Evolutionary conservation across 2,888 invertebrate species (phyloP).

Genomic region (Xiphydria camelus): DNA sequence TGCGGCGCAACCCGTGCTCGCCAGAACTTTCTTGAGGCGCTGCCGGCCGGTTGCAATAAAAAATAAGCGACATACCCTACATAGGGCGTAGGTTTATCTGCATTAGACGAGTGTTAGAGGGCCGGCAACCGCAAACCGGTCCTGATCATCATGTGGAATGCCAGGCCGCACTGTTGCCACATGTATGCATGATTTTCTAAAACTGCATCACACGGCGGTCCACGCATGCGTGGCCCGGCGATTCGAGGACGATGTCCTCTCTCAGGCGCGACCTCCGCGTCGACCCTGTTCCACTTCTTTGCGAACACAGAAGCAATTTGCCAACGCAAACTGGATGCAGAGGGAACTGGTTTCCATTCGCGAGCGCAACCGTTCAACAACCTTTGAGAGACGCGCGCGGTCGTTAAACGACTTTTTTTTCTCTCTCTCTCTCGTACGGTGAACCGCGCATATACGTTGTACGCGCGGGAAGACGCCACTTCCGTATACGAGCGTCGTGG

Average conservation of each 20-base stretch:
- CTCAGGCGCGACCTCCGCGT: too few species aligned
- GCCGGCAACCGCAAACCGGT: constrained; percentile 44
- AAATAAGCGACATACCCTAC: constrained; percentile 31
- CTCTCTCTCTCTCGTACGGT: too few species aligned
- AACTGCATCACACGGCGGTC: constrained; percentile 33
- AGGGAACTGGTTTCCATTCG: constrained; percentile 36
- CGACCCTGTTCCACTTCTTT: too few species aligned
- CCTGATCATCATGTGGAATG: constrained; percentile 42
- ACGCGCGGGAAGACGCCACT: too few species aligned
- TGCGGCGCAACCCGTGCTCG: constrained; percentile 25
- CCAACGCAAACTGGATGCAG: too few species aligned
- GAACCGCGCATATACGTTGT: too few species aligned
- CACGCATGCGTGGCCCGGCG: not conserved
- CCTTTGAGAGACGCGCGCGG: too few species aligned
- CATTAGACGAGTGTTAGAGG: constrained; percentile 37
- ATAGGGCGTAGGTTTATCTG: constrained; percentile 38
- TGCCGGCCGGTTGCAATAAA: constrained; percentile 35
- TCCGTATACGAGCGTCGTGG: too few species aligned
- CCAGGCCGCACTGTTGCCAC: constrained; percentile 36
- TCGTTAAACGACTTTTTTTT: too few species aligned
- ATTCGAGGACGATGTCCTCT: too few species aligned
- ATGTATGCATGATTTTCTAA: constrained; percentile 39
- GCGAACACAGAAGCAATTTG: too few species aligned
- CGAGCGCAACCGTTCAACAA: constrained; percentile 24
- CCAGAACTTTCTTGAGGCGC: constrained; percentile 14